Evolutionary conservation across 2,888 invertebrate genomes (phyloP), one percentile per base, ranked within the genome.

Genomic region (Perizoma affinitatum): DNA sequence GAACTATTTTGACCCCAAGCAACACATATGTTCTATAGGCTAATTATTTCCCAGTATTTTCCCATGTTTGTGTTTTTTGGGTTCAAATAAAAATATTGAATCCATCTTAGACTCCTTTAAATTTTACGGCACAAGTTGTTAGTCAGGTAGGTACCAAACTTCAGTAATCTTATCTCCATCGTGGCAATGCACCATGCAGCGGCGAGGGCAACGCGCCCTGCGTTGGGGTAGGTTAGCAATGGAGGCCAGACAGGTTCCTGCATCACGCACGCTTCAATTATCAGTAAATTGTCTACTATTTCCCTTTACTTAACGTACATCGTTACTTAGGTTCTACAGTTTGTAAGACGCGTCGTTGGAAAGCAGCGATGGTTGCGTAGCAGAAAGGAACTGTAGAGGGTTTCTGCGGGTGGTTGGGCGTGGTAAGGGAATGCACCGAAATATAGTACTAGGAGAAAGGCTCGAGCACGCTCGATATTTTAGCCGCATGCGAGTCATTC

Each of bases 141-240:
- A 7, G 22, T 22, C 22, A 22, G 22, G 22, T 22, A 22, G 22
- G 22, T 22, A 22, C 22, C 1, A 22, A 22, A 22, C 22, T 22
- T 22, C 22, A 22, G 22, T 22, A 22, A 22, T n/a, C 6, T 35
- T 7, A 22, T 10, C n/a, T n/a, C 34, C 53, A 22, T 53, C 54
- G 73, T 69, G 72, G 69, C 77, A 75, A 74, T 84, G 84, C 86
- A 84, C 70, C 70, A 68, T 71, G 72, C 69, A 71, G 66, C 64
- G 71, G 68, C 66, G 68, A 74, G 81, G 79, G 76, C 80, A 90
- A 86, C 74, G 75, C 74, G 72, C 79, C 70, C 67, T 72, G 72
- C 71, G 76, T 86, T 91, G 83, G 86, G 89, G 90, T 87, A 91
- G 90, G 90, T 90, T 80, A 74, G 71, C 75, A 73, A 73, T 70